phyloP scores from a whole-genome alignment of 2,888 invertebrate species.

The Epistrophe grossulariae region DNA sequence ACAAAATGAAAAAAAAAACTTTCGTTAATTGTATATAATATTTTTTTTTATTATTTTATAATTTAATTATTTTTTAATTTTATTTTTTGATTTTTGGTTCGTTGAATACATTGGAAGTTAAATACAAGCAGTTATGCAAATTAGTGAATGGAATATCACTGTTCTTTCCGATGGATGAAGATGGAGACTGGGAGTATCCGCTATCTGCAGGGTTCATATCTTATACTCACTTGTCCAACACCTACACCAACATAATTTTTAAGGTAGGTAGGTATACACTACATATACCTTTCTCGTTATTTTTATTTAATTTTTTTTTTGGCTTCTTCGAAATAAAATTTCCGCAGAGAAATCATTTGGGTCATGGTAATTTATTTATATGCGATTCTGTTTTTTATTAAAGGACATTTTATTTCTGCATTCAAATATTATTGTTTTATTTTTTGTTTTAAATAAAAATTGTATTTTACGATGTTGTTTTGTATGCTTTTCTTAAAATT shows the following conservation, averaged over 20 bases:
- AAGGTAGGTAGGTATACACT: too few relatives aligned
- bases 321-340: constrained; percentile 11
- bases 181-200: constrained; percentile 15
- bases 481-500: too few relatives aligned
- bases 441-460: too few relatives aligned
- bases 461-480: too few relatives aligned
- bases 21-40: constrained; percentile 56
- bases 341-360: constrained; percentile 12
- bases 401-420: too few relatives aligned
- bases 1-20: constrained; percentile 5
- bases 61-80: constrained; percentile 69
- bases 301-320: not conserved
- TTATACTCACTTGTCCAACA: not conserved
- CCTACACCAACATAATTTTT: not conserved
- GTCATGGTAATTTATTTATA: constrained; percentile 31
- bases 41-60: constrained; percentile 29
- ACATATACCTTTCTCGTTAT: not conserved
- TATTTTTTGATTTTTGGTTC: constrained; percentile 59
- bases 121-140: constrained; percentile 54
- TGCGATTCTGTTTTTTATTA: not conserved
- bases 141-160: constrained; percentile 35
- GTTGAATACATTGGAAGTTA: constrained; percentile 45
- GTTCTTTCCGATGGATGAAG: constrained; percentile 19
- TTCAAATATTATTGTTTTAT: too few relatives aligned
- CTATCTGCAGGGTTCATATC: not conserved